Evolutionary conservation across 2,113 vertebrate species (phyloP), one percentile per base, ranked within the genome.

Genomic region (Hemicordylus capensis): DNA sequence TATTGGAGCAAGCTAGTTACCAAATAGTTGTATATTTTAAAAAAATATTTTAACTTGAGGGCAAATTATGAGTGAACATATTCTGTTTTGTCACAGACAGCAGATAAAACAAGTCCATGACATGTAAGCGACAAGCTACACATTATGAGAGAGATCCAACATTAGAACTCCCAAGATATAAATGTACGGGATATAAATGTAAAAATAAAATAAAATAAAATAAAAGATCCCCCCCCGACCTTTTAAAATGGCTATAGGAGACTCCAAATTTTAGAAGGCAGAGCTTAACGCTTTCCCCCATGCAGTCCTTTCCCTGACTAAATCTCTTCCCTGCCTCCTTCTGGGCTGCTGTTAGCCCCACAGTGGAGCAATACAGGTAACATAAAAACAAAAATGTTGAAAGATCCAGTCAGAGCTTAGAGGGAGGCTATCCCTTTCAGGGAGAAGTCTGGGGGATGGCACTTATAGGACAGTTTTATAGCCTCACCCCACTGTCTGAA

Each of bases 1-100:
- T 6, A 61, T 67, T 0, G 2, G 76, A 17, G 0, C 24, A 56
- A 84, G 34, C 83, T 81, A 44, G 80, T 88, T 90, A 85, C 84
- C 79, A 85, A 67, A 48, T 61, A 86, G 59, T 74, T 85, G 84
- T 91, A 37, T 76, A 44, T 80, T 46, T 66, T 54, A 20, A n/a
- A 73, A 28, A 89, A 89, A 92, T 79, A 84, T 20, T 86, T 24
- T 34, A 79, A 11, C 1, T 3, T 48, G 42, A 54, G 90, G 70
- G 70, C 80, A 67, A 69, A 77, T 84, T 77, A 67, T 54, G 61
- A 77, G 37, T 24, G 74, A 84, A 77, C 74, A 67, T 67, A 77
- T 67, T 84, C 37, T 44, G 51, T 63, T 84, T 69, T 76, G 46
- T 58, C 12, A n/a, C 24, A 66, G 34, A 22, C 46, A 76, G 48